phyloP scores from a whole-genome alignment of 1,140 invertebrate genomes.

The Battus philenor region DNA sequence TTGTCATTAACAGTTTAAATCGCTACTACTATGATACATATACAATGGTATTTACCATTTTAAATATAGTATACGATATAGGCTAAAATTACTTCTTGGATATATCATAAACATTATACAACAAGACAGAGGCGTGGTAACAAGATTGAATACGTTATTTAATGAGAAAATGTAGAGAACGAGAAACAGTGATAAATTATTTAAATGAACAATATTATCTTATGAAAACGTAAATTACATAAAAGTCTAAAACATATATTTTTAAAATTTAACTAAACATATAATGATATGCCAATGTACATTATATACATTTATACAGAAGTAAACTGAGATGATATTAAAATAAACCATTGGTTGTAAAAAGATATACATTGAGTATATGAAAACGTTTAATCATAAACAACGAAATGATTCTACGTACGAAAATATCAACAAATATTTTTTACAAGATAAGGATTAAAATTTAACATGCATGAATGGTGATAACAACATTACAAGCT shows the following conservation, averaged over 20 bases:
- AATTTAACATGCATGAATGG: slow-evolving; percentile 8
- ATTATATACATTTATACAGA: slow-evolving; percentile 57
- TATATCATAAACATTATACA: slow-evolving; percentile 70
- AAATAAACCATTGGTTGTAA: slow-evolving; percentile 18
- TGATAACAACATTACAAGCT: slow-evolving; percentile 39
- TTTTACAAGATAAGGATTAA: slow-evolving; percentile 1
- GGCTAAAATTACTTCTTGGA: slow-evolving; percentile 52
- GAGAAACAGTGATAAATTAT: slow-evolving; percentile 5
- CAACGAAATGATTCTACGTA: slow-evolving; percentile 3
- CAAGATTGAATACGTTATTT: slow-evolving; percentile 41
- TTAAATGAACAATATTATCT: slow-evolving; percentile 2
- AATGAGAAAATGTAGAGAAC: background rate
- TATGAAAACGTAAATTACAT: slow-evolving; percentile 16
- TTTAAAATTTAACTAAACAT: slow-evolving; percentile 18
- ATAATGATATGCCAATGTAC: slow-evolving; percentile 61
- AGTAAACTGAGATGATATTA: slow-evolving; percentile 32
- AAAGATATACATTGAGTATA: too few relatives aligned
- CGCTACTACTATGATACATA: slow-evolving; percentile 13
- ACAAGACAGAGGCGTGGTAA: slow-evolving; percentile 58
- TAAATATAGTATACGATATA: slow-evolving; percentile 40
- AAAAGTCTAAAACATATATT: slow-evolving; percentile 4
- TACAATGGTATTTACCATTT: slow-evolving; percentile 9
- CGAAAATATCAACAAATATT: slow-evolving; percentile 9
- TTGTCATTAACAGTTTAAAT: slow-evolving; percentile 14
- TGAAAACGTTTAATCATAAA: background rate